Evolutionary conservation across 2,888 invertebrate species (phyloP), one percentile per base, ranked within the genome.

Genomic region (Leistus spinibarbis): DNA sequence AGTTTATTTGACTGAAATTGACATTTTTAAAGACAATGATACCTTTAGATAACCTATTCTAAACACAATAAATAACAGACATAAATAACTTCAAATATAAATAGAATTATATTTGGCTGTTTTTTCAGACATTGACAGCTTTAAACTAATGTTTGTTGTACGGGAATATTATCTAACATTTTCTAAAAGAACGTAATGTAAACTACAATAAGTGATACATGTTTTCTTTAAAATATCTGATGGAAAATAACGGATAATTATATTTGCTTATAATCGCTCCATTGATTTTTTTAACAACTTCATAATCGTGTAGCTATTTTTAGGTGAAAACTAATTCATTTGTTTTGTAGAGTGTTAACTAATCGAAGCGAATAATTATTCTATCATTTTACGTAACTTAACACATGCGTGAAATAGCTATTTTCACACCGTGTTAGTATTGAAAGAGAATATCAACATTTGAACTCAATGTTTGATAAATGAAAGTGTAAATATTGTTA

Each of bases 391-490:
- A 60, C 22, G 60, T 60, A 60, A 60, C 60, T 60, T 60, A 19
- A 60, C 60, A 60, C 60, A 60, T 27, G 9, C 69, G 24, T 54
- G 17, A 69, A 69, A 69, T 22, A 54, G 40, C 40, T 60, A 60
- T 60, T 23, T 69, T 69, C 69, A 62, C 63, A 62, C 17, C 53
- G 24, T 40, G 66, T 53, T 40, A 17, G 53, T 66, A 60, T 66
- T n/a, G 40, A 70, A 70, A 63, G 54, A 70, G 63, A 70, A 69
- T 54, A 53, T 70, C 22, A 40, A 19, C 60, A 63, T 70, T 40
- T 66, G 66, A 66, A 60, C 40, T 40, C 53, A 40, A 66, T 17
- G 13, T 16, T 23, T 62, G 20, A 40, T 40, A 70, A 70, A 70
- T 70, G 70, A 70, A 70, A 70, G 70, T 63, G 70, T 20, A 40